Base-by-base conservation (phyloP, 2,113 vertebrate genomes). In the Bettongia penicillata region DNA sequence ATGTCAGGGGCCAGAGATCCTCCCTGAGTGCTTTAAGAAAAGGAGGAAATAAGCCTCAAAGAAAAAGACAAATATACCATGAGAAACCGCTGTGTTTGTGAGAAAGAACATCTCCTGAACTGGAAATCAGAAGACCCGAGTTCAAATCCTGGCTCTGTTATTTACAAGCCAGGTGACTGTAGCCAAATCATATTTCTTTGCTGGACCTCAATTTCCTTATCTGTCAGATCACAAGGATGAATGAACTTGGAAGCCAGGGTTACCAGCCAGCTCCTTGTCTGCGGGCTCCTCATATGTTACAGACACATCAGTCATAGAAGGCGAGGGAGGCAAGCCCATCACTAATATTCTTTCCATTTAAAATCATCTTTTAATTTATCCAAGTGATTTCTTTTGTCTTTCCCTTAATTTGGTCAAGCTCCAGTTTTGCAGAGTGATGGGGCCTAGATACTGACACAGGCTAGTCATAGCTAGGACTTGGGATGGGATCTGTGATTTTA, bases 11-110 rank as follows among this genome's bases (percentile, higher is more conserved):
- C 95, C n/a, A 97, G 84, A 92, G 95, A 96, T 96, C 97, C 90
- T 24, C 31, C 53, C 77, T 91, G 95, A 92, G 93, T 1, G 92
- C 91, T 96, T 91, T 91, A 92, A 94, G 94, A 94, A 97, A 97
- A 95, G 89, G 61, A 96, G 95, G 94, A 95, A 95, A 50, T 96
- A 52, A 52, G 96, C 92, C 97, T 94, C 94, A 91, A 97, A 94
- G 94, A 95, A 92, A 96, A 91, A 93, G 48, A 84, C 31, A 95
- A 91, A 91, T 22, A 51, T 91, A 93, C 93, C 2, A 90, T 94
- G 94, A 97, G 96, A 97, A 98, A 96, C 95, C 95, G 96, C 91
- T 49, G 5, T 53, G 89, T 92, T 90, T 55, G 61, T 68, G 92
- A 89, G 94, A 94, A 93, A 94, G 22, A 91, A n/a, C 9, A 53